A percentile compares a stretch with the other conserved stretches of the same genome.
Conservation (phyloP, 1,140 invertebrate genomes). For the Adoxophyes honmai region DNA sequence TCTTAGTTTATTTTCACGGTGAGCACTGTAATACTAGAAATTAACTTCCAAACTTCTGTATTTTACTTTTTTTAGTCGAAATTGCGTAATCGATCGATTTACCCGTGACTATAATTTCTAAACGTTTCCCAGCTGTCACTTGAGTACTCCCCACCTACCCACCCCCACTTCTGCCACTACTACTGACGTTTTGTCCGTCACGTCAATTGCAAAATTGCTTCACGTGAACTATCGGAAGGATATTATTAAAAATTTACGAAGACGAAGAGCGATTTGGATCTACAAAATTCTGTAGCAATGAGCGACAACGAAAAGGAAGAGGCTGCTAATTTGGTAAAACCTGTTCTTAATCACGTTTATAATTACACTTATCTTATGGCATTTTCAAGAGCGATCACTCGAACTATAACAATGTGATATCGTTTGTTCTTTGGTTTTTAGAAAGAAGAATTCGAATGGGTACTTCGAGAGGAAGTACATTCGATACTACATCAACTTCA, state of each 20-base stretch:
- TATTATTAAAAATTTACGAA: neutral
- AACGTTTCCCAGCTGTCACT: neutral
- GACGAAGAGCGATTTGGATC: conserved; percentile 1
- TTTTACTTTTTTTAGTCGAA: too few species aligned
- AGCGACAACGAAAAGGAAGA: conserved; percentile 91
- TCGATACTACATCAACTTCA: conserved; percentile 90
- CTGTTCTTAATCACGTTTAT: neutral
- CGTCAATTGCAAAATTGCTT: conserved; percentile 9
- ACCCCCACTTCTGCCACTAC: neutral
- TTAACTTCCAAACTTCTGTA: too few species aligned
- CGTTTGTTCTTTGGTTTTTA: conserved; percentile 72
- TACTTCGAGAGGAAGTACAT: conserved; percentile 92
- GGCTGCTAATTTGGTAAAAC: conserved; percentile 88
- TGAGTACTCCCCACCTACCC: neutral
- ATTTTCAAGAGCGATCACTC: conserved; percentile 20
- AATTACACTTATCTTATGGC: conserved; percentile 28
- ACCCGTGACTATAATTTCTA: neutral
- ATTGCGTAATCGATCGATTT: too few species aligned
- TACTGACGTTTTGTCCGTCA: neutral
- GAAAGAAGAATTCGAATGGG: conserved; percentile 97
- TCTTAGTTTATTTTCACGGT: too few species aligned
- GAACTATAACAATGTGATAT: conserved; percentile 4
- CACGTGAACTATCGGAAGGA: conserved; percentile 4
- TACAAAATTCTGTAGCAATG: conserved; percentile 75
- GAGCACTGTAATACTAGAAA: too few species aligned